phyloP scores from a whole-genome alignment of 2,888 invertebrate genomes.

The Lepetodrilus schrolli region DNA sequence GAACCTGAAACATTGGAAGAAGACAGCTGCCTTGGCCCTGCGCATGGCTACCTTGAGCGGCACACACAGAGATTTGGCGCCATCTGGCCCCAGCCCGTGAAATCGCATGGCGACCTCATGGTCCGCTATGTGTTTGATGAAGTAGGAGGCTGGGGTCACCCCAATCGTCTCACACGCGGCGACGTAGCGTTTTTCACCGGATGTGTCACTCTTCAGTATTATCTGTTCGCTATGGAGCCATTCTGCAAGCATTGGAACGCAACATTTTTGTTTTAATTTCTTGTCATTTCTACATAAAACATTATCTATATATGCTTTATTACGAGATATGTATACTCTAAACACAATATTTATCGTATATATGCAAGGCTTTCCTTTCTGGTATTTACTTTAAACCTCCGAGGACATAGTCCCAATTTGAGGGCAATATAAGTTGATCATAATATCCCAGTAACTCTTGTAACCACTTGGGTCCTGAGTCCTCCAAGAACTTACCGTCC shows the following conservation, averaged over 20 bases:
- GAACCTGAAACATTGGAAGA: no score
- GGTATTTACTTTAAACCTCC: no score
- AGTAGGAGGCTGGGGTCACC: conserved; percentile 63
- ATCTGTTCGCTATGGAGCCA: conserved; percentile 59
- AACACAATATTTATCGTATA: no score
- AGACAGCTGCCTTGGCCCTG: background rate
- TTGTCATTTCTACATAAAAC: no score
- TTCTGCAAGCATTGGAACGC: conserved; percentile 42
- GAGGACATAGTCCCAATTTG: no score
- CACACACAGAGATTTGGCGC: conserved; percentile 68
- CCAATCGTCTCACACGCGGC: conserved; percentile 59
- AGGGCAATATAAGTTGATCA: no score
- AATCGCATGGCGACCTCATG: conserved; percentile 57
- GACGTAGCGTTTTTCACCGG: conserved; percentile 55
- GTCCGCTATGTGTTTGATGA: conserved; percentile 55
- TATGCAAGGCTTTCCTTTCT: no score
- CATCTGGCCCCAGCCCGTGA: conserved; percentile 65
- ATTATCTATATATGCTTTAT: background rate
- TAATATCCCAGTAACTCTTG: no score
- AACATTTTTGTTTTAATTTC: no score
- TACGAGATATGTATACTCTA: no score
- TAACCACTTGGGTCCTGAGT: background rate
- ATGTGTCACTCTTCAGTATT: conserved; percentile 47
- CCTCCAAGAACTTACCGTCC: conserved; percentile 45
- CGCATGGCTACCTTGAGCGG: conserved; percentile 70